Conservation (phyloP, 2,888 invertebrate genomes). For the Drosophila anceps region DNA sequence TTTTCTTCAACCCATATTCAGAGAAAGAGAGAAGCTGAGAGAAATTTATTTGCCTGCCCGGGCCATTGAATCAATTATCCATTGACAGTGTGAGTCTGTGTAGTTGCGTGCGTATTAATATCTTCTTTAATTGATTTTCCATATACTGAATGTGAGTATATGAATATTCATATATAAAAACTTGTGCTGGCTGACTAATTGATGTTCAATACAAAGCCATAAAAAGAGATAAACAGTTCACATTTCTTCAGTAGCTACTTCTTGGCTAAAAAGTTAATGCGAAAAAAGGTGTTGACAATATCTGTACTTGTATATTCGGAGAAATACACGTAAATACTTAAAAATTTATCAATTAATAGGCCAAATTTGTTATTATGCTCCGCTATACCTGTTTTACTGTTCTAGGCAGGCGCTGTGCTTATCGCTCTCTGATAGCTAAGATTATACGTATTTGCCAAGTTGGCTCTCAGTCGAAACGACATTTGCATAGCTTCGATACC, state of each 20-base stretch:
- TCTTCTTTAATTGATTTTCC: constrained; percentile 48
- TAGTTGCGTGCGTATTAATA: constrained; percentile 16
- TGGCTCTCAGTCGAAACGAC: neutral
- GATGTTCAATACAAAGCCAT: neutral
- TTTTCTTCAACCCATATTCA: constrained; percentile 24
- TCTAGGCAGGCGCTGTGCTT: constrained; percentile 20
- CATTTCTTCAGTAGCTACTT: neutral
- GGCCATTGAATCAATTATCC: constrained; percentile 12
- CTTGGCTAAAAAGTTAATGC: neutral
- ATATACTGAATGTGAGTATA: constrained; percentile 15
- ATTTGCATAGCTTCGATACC: neutral
- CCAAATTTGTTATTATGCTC: no score
- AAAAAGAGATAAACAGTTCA: neutral
- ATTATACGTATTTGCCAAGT: neutral
- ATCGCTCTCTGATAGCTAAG: no score
- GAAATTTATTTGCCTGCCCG: constrained; percentile 63
- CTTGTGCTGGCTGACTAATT: neutral
- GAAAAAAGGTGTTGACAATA: neutral
- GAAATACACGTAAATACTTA: no score
- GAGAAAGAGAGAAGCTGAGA: neutral
- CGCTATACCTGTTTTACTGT: no score
- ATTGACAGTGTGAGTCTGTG: constrained; percentile 17
- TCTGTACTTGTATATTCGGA: neutral
- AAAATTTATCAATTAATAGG: no score
- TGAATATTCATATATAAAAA: neutral